phyloP scores from a whole-genome alignment of 2,113 vertebrate species.

The Hymenochirus boettgeri region DNA sequence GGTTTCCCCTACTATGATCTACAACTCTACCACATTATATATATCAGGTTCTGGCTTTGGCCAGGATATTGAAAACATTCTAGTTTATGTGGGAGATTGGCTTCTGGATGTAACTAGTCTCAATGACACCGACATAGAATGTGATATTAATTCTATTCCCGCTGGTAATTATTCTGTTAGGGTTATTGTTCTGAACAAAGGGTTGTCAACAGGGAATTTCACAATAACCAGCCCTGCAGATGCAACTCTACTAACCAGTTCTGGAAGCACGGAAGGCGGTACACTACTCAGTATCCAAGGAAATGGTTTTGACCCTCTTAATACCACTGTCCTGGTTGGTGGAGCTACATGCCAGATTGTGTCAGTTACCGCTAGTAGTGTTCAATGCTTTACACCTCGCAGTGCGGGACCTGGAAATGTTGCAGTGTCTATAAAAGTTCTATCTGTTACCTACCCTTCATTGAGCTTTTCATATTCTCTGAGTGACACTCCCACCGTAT shows the following conservation, averaged over 20 bases:
- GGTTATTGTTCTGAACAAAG: slow-evolving; percentile 66
- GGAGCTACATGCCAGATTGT: slow-evolving; percentile 55
- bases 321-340: slow-evolving; percentile 65
- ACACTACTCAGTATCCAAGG: slow-evolving; percentile 65
- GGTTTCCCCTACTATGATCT: slow-evolving; percentile 53
- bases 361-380: slow-evolving; percentile 44
- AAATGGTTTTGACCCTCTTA: slow-evolving; percentile 69
- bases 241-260: slow-evolving; percentile 56
- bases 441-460: slow-evolving; percentile 55
- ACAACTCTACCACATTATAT: slow-evolving; percentile 31
- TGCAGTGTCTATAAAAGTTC: slow-evolving; percentile 55
- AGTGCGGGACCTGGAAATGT: slow-evolving; percentile 44
- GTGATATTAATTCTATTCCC: slow-evolving; percentile 53
- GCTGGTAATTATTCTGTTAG: slow-evolving; percentile 59
- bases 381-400: slow-evolving; percentile 61
- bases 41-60: slow-evolving; percentile 71
- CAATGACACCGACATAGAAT: slow-evolving; percentile 51
- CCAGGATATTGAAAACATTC: slow-evolving; percentile 45
- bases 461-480: slow-evolving; percentile 66
- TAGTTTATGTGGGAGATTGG: slow-evolving; percentile 49
- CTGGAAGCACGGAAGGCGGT: slow-evolving; percentile 69
- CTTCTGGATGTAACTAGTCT: slow-evolving; percentile 49
- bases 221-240: slow-evolving; percentile 55
- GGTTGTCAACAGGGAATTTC: slow-evolving; percentile 59
- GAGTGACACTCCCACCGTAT: slow-evolving; percentile 62